A percentile compares a stretch with the other conserved stretches of the same genome.
phyloP scores from a whole-genome alignment of 2,888 invertebrate genomes.

The Eulithis testata region DNA sequence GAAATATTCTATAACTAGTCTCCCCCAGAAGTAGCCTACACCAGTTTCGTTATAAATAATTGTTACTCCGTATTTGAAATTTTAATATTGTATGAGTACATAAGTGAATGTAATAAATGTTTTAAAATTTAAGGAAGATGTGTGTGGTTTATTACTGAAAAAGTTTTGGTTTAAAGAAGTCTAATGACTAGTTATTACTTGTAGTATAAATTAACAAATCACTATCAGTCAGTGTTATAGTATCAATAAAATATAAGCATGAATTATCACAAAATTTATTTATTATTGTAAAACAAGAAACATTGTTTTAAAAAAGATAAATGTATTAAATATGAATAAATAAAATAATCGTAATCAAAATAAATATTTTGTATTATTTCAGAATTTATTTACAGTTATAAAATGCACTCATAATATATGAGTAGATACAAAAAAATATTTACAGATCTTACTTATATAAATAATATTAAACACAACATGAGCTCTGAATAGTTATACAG shows the following conservation, averaged over 20 bases:
- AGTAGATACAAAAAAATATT: conserved; percentile 16
- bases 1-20: conserved; percentile 25
- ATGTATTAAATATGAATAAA: conserved; percentile 75
- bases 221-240: conserved; percentile 57
- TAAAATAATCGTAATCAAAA: conserved; percentile 71
- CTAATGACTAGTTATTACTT: conserved; percentile 56
- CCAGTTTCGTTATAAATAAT: conserved; percentile 51
- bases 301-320: conserved; percentile 65
- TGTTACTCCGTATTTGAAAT: conserved; percentile 71
- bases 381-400: background rate
- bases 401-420: background rate
- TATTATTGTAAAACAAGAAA: conserved; percentile 45
- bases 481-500: no score
- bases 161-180: conserved; percentile 46
- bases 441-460: background rate
- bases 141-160: conserved; percentile 61
- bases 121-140: conserved; percentile 53
- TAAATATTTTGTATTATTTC: conserved; percentile 37
- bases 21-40: conserved; percentile 40
- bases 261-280: conserved; percentile 33
- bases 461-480: no score
- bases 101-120: conserved; percentile 71
- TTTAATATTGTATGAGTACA: conserved; percentile 51
- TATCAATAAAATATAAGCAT: conserved; percentile 50
- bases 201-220: conserved; percentile 59